Conservation (phyloP, 2,113 vertebrate species). For the Bambusicola thoracicus region DNA sequence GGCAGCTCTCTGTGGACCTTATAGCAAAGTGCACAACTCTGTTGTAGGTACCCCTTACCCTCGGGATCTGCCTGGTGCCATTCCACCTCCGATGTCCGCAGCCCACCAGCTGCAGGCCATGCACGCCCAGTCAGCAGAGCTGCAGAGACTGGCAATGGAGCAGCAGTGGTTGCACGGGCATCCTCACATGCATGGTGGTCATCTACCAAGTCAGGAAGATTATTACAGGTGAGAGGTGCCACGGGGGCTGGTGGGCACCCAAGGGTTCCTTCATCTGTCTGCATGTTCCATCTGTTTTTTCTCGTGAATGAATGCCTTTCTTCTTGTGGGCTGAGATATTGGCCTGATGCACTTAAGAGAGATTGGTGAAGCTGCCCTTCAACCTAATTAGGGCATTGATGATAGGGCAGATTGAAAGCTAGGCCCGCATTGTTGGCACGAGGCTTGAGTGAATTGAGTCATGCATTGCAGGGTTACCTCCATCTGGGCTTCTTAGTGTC, state of each 20-base stretch:
- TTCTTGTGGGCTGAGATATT: background rate
- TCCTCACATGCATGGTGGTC: constrained; percentile 96
- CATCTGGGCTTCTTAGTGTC: background rate
- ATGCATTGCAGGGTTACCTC: background rate
- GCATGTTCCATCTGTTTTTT: background rate
- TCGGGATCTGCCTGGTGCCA: constrained; percentile 89
- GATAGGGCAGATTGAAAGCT: background rate
- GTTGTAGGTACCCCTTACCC: constrained; percentile 90
- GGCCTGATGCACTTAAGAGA: background rate
- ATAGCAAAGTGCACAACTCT: background rate
- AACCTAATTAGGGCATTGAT: background rate
- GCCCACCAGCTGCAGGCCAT: constrained; percentile 98
- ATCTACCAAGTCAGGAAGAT: constrained; percentile 96
- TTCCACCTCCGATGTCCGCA: constrained; percentile 95
- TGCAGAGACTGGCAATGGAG: constrained; percentile 97
- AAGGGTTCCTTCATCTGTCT: accelerated
- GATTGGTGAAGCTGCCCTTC: background rate
- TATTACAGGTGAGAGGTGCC: constrained; percentile 90
- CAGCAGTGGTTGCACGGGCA: constrained; percentile 98
- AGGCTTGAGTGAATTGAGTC: background rate
- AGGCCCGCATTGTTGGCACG: background rate
- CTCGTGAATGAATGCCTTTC: background rate
- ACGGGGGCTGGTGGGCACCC: accelerated
- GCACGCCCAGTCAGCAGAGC: constrained; percentile 97
- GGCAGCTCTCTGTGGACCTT: background rate